Evolutionary conservation across 2,797 vertebrate genomes (phyloP), one percentile per base, ranked within the genome.

Genomic region (Erethizon dorsatum): DNA sequence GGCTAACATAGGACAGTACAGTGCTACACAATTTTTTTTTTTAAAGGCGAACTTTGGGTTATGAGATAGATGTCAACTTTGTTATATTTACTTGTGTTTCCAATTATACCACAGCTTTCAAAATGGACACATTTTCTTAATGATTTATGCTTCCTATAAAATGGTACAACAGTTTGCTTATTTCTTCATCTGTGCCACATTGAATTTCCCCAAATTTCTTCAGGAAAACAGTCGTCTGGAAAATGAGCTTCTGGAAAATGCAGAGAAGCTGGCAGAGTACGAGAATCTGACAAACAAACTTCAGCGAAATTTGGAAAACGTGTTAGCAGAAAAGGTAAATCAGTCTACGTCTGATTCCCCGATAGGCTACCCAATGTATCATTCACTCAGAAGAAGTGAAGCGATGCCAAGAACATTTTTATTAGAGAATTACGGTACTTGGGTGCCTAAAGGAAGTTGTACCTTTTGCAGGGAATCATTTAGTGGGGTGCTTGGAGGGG

Each of bases 201-300:
- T 86, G 92, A 83, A 93, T 97, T 94, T 91, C 61, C 79, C 65
- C 67, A 73, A 73, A 92, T 95, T 96, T 71, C 11, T 97, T 41
- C 97, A 99, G 99, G 99, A 99, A 93, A 99, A 99, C 97, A 98
- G 98, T 54, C 99, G 99, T 94, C 98, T 99, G 96, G 99, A 99
- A 95, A 98, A 98, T 0, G 99, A 99, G 95, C 98, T 99, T 0
- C 85, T 99, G 98, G 99, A 99, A 97, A 99, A 97, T 0, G 98
- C 98, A 0, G 99, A 99, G 63, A 99, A 99, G 96, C 97, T 99
- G 75, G 88, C 98, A 0, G 99, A 99, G 14, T 98, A 98, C 11
- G 99, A 99, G 96, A 99, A 88, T 37, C 98, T 99, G 96, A 98
- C 99, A 28, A 98, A 96, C 90, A 99, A 99, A 98, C 99, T 99